Conservation (phyloP, 2,113 vertebrate genomes). For the human region GRCh38 chr1:41471501-41472000, state of each 20-base stretch:
- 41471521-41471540: neutral
- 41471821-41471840: neutral
- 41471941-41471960: neutral
- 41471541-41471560: neutral
- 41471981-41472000: no score
- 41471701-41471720: neutral
- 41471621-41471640: neutral
- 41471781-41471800: rapidly evolving
- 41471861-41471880: neutral
- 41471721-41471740: no score
- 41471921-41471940: neutral
- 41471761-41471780: neutral
- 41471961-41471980: neutral
- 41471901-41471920: neutral
- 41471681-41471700: neutral
- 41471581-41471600: neutral
- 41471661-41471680: neutral
- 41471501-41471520: neutral
- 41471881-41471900: neutral
- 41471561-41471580: neutral
- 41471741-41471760: neutral
- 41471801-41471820: neutral
- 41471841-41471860: neutral
- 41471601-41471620: no score
- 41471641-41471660: neutral